Conservation (phyloP, 2,113 vertebrate species). For the Montifringilla adamsi region DNA sequence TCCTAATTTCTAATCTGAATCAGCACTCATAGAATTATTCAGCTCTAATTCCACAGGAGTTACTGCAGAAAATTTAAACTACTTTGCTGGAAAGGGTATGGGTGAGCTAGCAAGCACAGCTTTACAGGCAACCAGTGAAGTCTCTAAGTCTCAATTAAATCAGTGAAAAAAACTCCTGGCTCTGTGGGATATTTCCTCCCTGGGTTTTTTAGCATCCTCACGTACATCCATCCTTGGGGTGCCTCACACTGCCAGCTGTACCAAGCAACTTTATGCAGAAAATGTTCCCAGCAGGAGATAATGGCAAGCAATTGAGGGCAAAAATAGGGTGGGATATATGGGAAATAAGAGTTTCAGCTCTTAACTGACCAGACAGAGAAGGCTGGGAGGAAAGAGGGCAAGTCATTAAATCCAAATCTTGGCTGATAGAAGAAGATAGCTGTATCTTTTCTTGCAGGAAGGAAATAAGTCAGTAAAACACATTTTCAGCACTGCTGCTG, state of each 20-base stretch:
- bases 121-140: background rate
- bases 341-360: background rate
- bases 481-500: background rate
- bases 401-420: conserved; percentile 52
- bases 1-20: background rate
- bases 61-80: background rate
- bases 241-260: background rate
- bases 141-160: background rate
- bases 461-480: conserved; percentile 17
- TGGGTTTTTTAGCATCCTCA: background rate
- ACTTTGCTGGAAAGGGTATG: background rate
- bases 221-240: background rate
- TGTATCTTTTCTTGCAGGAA: background rate
- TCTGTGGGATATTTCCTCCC: background rate
- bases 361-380: conserved; percentile 19
- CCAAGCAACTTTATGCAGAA: background rate
- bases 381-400: background rate
- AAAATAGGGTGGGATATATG: background rate
- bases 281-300: conserved; percentile 3
- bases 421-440: conserved; percentile 29
- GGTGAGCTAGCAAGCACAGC: background rate
- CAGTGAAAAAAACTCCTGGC: background rate
- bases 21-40: background rate
- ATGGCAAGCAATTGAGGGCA: conserved; percentile 1
- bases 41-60: background rate